Conservation (phyloP, 2,888 invertebrate species). For the Megalurothrips usitatus region DNA sequence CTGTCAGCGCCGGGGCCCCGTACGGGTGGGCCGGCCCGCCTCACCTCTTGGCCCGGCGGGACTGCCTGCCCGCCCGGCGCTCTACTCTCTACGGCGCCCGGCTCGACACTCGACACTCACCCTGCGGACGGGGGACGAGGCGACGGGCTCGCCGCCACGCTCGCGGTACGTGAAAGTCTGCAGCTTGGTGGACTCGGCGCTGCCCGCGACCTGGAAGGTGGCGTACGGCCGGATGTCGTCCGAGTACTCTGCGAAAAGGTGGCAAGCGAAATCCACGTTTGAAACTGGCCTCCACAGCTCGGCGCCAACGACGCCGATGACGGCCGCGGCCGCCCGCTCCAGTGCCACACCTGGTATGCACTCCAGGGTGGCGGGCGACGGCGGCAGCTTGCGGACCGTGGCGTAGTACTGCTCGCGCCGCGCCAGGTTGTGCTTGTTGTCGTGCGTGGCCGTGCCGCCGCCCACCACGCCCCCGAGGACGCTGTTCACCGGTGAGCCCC, state of each 20-base stretch:
- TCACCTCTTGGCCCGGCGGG: background rate
- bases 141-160: conserved; percentile 61
- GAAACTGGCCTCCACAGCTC: background rate
- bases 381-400: conserved; percentile 46
- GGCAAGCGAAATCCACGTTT: background rate
- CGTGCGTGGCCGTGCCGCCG: conserved; percentile 44
- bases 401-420: conserved; percentile 48
- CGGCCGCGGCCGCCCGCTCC: background rate
- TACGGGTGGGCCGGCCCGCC: background rate
- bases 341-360: conserved; percentile 45
- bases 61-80: background rate
- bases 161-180: conserved; percentile 74
- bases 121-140: conserved; percentile 63
- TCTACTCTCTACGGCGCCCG: background rate
- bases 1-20: background rate
- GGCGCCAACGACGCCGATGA: background rate
- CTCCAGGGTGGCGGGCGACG: conserved; percentile 46
- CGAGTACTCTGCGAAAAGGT: conserved; percentile 8
- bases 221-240: conserved; percentile 30
- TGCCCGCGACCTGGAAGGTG: conserved; percentile 28
- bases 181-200: conserved; percentile 45
- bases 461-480: conserved; percentile 46
- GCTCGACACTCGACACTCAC: background rate
- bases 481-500: background rate
- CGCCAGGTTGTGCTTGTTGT: conserved; percentile 48